These are phyloP conservation scores for Artibeus jamaicensis DNA, from an alignment of 2,797 vertebrate species.

Conservation along the genomic window DNA sequence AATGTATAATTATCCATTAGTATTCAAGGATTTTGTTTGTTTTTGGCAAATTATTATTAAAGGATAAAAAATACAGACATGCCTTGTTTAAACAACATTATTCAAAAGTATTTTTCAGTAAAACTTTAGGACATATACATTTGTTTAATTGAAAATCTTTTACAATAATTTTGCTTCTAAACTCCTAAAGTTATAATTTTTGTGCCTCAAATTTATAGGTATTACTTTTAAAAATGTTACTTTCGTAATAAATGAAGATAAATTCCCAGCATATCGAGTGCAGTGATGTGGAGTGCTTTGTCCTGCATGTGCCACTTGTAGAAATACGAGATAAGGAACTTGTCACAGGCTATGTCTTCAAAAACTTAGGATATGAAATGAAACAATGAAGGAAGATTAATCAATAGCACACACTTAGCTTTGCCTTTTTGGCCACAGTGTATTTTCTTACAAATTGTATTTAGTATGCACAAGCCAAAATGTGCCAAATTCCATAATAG, in stretches of 20 bases:
- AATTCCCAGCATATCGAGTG: neutral
- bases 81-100: neutral
- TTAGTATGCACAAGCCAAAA: neutral
- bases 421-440: neutral
- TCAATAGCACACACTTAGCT: neutral
- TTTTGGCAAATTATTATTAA: constrained; percentile 17
- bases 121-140: neutral
- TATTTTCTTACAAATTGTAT: neutral
- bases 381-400: neutral
- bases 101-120: constrained; percentile 14
- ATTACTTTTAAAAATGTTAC: neutral
- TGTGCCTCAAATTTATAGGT: neutral
- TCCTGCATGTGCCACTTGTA: neutral
- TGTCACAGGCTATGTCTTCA: neutral
- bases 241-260: neutral
- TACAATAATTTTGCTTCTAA: constrained; percentile 31
- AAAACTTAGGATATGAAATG: neutral
- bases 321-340: neutral
- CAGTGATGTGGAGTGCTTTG: neutral
- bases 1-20: neutral
- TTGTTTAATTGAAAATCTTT: constrained; percentile 35
- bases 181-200: constrained; percentile 23
- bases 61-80: neutral
- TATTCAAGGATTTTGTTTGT: neutral
- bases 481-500: neutral